Percentiles rank a stretch among this genome's conserved stretches.
Conservation (phyloP, 2,888 invertebrate species). For the Nycteola revayana region DNA sequence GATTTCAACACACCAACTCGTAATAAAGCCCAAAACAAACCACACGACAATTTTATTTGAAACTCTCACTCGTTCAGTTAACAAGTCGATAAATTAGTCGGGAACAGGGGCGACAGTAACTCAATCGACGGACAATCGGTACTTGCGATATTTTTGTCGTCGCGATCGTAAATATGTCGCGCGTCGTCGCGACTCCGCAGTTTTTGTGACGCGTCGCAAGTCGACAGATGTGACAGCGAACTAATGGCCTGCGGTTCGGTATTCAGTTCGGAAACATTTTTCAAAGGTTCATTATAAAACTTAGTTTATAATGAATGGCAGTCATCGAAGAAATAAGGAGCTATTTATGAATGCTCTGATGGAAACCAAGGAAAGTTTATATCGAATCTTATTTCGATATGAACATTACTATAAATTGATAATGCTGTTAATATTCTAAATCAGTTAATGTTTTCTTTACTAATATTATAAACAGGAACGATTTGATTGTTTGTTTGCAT, state of each 20-base stretch:
- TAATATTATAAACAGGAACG: no score
- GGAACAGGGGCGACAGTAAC: conserved; percentile 50
- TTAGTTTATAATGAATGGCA: no score
- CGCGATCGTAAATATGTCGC: conserved; percentile 67
- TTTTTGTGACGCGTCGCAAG: conserved; percentile 38
- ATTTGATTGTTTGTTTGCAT: no score
- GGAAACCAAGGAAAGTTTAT: no score
- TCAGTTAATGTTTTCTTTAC: no score
- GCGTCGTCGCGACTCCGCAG: conserved; percentile 35
- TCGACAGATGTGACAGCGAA: conserved; percentile 40
- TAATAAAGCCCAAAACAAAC: conserved; percentile 26
- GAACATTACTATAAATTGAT: no score
- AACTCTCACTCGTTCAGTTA: conserved; percentile 37
- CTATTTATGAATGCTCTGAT: no score
- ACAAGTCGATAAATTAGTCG: conserved; percentile 57
- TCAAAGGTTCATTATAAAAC: no score
- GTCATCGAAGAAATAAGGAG: no score
- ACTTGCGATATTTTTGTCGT: conserved; percentile 67
- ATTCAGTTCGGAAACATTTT: conserved; percentile 17
- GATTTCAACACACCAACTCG: conserved; percentile 1
- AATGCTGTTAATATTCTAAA: no score
- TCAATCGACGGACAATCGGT: conserved; percentile 61
- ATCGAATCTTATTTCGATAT: no score
- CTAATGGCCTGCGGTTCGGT: conserved; percentile 23
- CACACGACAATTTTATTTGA: conserved; percentile 25